Evolutionary conservation across 2,113 vertebrate genomes (phyloP).

Genomic region (Pristiophorus japonicus): DNA sequence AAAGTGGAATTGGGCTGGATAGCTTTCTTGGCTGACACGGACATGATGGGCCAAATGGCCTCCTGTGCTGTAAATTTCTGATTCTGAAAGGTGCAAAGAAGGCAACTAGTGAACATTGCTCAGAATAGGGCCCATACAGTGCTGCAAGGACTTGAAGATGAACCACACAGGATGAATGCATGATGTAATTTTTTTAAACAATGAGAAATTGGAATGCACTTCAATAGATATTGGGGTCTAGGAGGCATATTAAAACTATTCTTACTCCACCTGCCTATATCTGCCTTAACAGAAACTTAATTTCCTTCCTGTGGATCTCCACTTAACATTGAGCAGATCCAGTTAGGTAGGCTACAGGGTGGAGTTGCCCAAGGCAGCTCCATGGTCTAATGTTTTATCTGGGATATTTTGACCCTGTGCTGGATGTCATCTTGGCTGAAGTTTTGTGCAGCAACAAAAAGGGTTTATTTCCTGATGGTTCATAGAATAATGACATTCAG

Average conservation of each 20-base stretch:
- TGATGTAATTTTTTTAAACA: no score
- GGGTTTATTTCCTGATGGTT: not conserved
- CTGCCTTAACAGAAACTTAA: not conserved
- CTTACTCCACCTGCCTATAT: not conserved
- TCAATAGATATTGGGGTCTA: not conserved
- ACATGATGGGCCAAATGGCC: no score
- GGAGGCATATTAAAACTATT: not conserved
- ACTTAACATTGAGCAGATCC: no score
- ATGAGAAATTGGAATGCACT: no score
- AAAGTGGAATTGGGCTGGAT: no score
- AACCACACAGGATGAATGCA: no score
- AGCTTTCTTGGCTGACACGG: no score
- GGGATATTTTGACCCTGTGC: no score
- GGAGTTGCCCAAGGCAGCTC: no score
- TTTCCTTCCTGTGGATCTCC: not conserved
- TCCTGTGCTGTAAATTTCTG: no score
- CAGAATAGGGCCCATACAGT: not conserved
- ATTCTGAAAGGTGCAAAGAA: not conserved
- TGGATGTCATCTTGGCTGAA: no score
- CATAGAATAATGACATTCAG: not conserved
- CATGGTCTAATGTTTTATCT: no score
- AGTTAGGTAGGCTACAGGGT: not conserved
- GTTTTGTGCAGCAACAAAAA: not conserved
- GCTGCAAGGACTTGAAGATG: not conserved
- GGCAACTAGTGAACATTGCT: not conserved